Conservation (phyloP, 1,140 invertebrate species). For the Neelides sp. region DNA sequence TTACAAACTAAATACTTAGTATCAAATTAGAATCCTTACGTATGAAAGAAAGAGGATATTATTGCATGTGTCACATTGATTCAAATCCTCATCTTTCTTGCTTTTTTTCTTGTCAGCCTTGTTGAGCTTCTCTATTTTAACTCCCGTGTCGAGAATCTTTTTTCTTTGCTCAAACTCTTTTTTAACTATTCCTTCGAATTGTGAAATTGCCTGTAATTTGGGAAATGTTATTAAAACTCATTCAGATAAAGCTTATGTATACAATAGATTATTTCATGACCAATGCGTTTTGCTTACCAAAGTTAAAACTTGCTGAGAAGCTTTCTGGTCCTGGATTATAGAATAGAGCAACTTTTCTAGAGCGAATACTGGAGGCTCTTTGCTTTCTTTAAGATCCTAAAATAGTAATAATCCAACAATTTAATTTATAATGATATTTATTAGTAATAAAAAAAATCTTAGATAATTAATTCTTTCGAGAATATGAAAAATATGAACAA, state of each 20-base stretch:
- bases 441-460: not conserved
- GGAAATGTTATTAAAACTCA: conserved; percentile 5
- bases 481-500: not conserved
- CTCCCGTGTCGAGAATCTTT: conserved; percentile 44
- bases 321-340: conserved; percentile 56
- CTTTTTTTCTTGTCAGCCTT: conserved; percentile 38
- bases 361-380: conserved; percentile 82
- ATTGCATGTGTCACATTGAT: conserved; percentile 66
- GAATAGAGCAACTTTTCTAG: conserved; percentile 68
- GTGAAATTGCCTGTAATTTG: conserved; percentile 38
- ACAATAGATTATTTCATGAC: conserved; percentile 20
- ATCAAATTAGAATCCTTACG: conserved; percentile 40
- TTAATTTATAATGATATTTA: conserved; percentile 1
- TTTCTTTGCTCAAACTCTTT: conserved; percentile 44
- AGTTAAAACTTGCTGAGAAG: conserved; percentile 51
- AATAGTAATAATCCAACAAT: conserved; percentile 35
- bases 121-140: conserved; percentile 41
- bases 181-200: conserved; percentile 40
- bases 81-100: conserved; percentile 47
- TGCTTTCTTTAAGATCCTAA: conserved; percentile 66
- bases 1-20: not conserved
- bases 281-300: conserved; percentile 34
- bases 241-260: conserved; percentile 22
- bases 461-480: not conserved
- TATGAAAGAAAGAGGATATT: conserved; percentile 65